Conservation (phyloP, 2,797 vertebrate species). For the Eupleurogrammus muticus region DNA sequence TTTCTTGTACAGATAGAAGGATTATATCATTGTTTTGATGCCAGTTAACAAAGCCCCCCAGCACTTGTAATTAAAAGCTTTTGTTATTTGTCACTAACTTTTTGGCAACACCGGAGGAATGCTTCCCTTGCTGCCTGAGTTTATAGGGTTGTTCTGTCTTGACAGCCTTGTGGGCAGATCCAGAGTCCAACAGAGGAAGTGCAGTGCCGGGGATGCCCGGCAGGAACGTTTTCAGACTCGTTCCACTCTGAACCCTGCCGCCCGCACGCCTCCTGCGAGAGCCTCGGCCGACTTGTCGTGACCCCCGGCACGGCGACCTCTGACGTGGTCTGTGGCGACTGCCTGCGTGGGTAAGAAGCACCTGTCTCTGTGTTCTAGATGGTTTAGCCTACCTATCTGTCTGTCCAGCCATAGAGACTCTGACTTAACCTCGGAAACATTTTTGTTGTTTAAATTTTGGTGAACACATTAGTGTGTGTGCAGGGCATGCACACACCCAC, state of each 20-base stretch:
- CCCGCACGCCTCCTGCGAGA: conserved; percentile 82
- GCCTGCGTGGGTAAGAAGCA: conserved; percentile 86
- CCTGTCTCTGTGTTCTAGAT: background rate
- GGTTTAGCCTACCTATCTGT: conserved; percentile 16
- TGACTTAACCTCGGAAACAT: conserved; percentile 23
- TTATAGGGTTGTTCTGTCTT: conserved; percentile 20
- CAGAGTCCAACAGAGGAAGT: conserved; percentile 64
- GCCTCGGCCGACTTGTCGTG: conserved; percentile 72
- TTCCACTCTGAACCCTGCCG: conserved; percentile 78
- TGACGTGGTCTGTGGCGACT: conserved; percentile 87
- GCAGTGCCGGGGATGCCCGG: conserved; percentile 84
- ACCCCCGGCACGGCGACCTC: conserved; percentile 72
- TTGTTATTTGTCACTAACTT: background rate
- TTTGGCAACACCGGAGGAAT: background rate
- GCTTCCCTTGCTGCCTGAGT: background rate
- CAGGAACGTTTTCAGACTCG: conserved; percentile 86
- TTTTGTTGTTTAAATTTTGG: conserved; percentile 30
- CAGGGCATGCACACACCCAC: conserved; percentile 1
- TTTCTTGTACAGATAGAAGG: background rate
- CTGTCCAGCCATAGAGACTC: background rate
- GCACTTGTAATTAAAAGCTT: conserved; percentile 1
- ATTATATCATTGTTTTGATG: background rate
- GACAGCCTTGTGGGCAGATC: conserved; percentile 80
- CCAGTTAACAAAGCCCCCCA: background rate
- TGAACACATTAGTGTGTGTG: too few relatives aligned